A percentile compares a stretch with the other conserved stretches of the same genome.
Conservation (phyloP, 2,797 vertebrate genomes). For the Gobio occitaniae region DNA sequence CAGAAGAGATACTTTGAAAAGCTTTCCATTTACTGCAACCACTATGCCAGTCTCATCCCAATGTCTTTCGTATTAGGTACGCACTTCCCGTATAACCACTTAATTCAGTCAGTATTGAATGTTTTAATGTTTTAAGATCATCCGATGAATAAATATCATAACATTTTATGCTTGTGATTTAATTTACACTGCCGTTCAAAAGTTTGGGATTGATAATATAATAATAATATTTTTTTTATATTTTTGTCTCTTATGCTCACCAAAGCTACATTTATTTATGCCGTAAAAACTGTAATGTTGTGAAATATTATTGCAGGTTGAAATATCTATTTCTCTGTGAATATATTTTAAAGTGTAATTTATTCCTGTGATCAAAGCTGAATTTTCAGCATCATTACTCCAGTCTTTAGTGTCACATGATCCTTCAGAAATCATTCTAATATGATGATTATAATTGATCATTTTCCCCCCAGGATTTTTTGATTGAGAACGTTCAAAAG, state of each 20-base stretch:
- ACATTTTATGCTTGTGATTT: background rate
- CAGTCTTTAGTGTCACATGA: too few relatives aligned
- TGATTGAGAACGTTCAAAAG: too few relatives aligned
- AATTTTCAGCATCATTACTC: too few relatives aligned
- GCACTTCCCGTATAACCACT: conserved; percentile 13
- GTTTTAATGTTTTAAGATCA: background rate
- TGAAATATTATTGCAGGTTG: background rate
- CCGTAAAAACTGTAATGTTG: background rate
- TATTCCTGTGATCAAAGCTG: background rate
- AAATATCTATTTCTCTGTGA: background rate
- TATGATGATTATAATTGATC: too few relatives aligned
- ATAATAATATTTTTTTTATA: too few relatives aligned
- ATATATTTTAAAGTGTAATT: background rate
- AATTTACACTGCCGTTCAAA: background rate
- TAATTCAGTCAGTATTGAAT: background rate
- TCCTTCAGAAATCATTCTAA: too few relatives aligned
- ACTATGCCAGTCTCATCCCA: conserved; percentile 92
- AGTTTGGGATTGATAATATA: background rate
- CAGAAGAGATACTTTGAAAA: conserved; percentile 93
- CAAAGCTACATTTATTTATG: background rate
- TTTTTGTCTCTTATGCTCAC: background rate
- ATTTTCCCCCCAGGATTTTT: too few relatives aligned
- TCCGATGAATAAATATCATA: background rate
- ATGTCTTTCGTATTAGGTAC: conserved; percentile 93
- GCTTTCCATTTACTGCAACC: conserved; percentile 93